Conservation (phyloP, 2,797 vertebrate species). For the Halcyon smyrnensis region DNA sequence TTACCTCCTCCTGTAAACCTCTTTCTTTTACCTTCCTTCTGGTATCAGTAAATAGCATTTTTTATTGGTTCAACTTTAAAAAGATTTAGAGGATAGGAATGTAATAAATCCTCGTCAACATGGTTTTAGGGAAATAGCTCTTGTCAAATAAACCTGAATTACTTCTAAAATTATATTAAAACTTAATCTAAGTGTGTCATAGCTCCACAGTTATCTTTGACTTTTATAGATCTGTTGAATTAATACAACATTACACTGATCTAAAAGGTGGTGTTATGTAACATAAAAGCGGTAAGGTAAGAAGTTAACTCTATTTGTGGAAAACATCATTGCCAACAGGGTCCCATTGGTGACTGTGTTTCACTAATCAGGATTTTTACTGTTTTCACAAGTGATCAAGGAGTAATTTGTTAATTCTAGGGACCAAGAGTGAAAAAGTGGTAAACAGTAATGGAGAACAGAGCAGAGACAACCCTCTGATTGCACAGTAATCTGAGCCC, state of each 20-base stretch:
- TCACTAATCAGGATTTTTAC: not conserved
- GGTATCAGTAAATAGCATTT: not conserved
- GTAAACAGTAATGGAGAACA: not conserved
- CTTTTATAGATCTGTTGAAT: constrained; percentile 1
- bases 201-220: not conserved
- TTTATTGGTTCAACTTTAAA: not conserved
- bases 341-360: not conserved
- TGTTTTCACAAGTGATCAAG: not conserved
- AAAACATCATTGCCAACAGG: not conserved
- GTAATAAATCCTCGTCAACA: not conserved
- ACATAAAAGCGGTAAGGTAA: not conserved
- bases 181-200: not conserved
- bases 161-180: not conserved
- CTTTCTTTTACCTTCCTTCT: not conserved
- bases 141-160: constrained; percentile 17
- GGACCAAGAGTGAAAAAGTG: not conserved
- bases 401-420: not conserved
- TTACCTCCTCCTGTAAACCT: not conserved
- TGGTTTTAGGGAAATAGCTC: not conserved
- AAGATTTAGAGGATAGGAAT: not conserved
- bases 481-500: not conserved
- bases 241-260: not conserved
- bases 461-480: not conserved
- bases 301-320: not conserved
- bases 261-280: not conserved